A percentile compares a stretch with the other conserved stretches of the same genome.
These are phyloP conservation scores for Hesperophylax magnus DNA, from an alignment of 1,140 invertebrate genomes.

Conservation along the genomic window DNA sequence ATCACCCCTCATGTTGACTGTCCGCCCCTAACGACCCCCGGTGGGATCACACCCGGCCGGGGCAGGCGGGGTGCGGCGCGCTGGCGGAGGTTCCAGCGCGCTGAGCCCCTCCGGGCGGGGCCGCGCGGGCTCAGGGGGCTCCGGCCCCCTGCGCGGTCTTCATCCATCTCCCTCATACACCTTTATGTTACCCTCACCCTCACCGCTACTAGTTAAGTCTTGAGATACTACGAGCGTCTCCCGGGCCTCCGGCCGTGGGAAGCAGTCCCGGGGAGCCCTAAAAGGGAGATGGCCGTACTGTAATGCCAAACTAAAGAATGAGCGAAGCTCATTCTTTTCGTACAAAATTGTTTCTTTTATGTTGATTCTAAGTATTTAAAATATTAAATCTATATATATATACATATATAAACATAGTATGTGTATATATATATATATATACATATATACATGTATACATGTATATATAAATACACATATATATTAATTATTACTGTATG, in stretches of 20 bases:
- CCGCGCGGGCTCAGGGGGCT: constrained; percentile 53
- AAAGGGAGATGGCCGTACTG: no score
- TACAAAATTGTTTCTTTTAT: constrained; percentile 55
- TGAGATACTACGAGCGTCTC: not conserved
- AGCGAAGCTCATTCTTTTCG: constrained; percentile 32
- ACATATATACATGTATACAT: no score
- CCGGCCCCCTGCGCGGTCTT: constrained; percentile 44
- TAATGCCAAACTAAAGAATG: constrained; percentile 10
- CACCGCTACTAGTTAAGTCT: constrained; percentile 40
- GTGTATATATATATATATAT: constrained; percentile 54
- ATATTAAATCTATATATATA: constrained; percentile 53
- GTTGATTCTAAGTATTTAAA: constrained; percentile 52
- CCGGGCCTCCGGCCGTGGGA: no score
- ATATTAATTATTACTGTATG: constrained; percentile 55
- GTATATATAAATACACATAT: constrained; percentile 51
- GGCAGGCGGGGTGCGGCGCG: not conserved
- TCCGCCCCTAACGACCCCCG: not conserved
- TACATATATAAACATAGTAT: no score
- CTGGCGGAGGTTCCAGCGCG: constrained; percentile 34
- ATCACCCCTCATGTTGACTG: constrained; percentile 2
- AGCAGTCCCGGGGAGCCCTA: no score
- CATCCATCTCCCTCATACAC: constrained; percentile 16
- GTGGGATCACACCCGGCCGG: not conserved
- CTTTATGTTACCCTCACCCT: constrained; percentile 8
- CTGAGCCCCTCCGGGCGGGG: constrained; percentile 23